Evolutionary conservation across 2,888 invertebrate genomes (phyloP), one percentile per base, ranked within the genome.

Genomic region (Sinopyrophorus schimmeli): DNA sequence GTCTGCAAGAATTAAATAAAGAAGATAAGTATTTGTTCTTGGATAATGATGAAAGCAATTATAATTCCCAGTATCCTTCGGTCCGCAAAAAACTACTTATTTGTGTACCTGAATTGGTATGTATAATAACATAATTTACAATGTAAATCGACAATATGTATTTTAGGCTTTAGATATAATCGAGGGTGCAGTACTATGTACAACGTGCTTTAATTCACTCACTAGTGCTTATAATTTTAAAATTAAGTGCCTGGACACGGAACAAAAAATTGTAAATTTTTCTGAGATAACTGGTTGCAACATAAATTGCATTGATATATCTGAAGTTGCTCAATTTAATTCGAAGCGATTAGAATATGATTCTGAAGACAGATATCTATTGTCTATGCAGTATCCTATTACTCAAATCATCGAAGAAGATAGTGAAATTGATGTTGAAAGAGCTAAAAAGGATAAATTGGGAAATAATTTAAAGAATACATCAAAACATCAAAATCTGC

Each of bases 51-150:
- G 47, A 47, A 6, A 26, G 24, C 11, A 26, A n/a, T 26, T 11
- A 18, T 3, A 34, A 35, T n/a, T 21, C 16, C n/a, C n/a, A n/a
- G n/a, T n/a, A n/a, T n/a, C 43, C 43, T 17, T 39, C 41, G 3
- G 10, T 48, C 23, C 35, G 35, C 5, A 48, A 27, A 3, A 48
- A 48, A 30, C 20, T 48, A 17, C 23, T 42, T 6, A 14, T 23
- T 12, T 48, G 41, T 30, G 37, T 48, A 12, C 48, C 48, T 6
- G 48, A 48, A 37, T 7, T 48, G 17, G 48, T 48, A 26, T 35
- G 35, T 31, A 23, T 30, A 16, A 12, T 28, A n/a, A n/a, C n/a
- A n/a, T n/a, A n/a, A n/a, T n/a, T n/a, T n/a, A n/a, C n/a, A n/a
- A n/a, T n/a, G n/a, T n/a, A n/a, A n/a, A n/a, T 26, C 9, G n/a